A percentile compares a stretch with the other conserved stretches of the same genome.
These are phyloP conservation scores for Asarcornis scutulata DNA, from an alignment of 2,113 vertebrate species.

Conservation along the genomic window DNA sequence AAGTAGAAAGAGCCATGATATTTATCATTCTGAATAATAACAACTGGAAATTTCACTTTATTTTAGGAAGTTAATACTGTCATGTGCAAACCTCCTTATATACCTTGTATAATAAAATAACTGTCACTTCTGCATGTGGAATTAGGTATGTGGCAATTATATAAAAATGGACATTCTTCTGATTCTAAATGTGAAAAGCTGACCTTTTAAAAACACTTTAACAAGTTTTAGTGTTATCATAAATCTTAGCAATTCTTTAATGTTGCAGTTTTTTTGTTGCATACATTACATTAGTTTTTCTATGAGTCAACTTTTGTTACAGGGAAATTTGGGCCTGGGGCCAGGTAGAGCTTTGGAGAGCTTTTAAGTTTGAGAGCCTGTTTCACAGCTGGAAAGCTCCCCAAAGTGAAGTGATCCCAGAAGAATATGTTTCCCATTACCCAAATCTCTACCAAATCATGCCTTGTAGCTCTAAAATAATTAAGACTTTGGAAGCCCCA, in stretches of 20 bases:
- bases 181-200: constrained; percentile 66
- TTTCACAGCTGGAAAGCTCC: constrained; percentile 75
- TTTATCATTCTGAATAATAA: constrained; percentile 1
- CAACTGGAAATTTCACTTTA: neutral
- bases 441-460: constrained; percentile 69
- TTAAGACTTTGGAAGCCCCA: constrained; percentile 78
- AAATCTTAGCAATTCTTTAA: constrained; percentile 65
- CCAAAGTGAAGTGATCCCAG: constrained; percentile 70
- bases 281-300: constrained; percentile 45
- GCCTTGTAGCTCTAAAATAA: constrained; percentile 81
- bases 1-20: neutral
- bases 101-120: constrained; percentile 16
- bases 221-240: constrained; percentile 52
- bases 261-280: constrained; percentile 47
- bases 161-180: constrained; percentile 55
- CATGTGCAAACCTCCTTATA: neutral
- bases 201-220: constrained; percentile 65
- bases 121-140: constrained; percentile 1
- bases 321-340: constrained; percentile 61
- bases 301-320: constrained; percentile 63
- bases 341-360: constrained; percentile 70
- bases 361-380: constrained; percentile 67
- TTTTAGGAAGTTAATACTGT: neutral
- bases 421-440: constrained; percentile 81
- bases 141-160: constrained; percentile 22